These are phyloP conservation scores for Calliphora vicina DNA, from an alignment of 1,140 invertebrate genomes.

Conservation along the genomic window DNA sequence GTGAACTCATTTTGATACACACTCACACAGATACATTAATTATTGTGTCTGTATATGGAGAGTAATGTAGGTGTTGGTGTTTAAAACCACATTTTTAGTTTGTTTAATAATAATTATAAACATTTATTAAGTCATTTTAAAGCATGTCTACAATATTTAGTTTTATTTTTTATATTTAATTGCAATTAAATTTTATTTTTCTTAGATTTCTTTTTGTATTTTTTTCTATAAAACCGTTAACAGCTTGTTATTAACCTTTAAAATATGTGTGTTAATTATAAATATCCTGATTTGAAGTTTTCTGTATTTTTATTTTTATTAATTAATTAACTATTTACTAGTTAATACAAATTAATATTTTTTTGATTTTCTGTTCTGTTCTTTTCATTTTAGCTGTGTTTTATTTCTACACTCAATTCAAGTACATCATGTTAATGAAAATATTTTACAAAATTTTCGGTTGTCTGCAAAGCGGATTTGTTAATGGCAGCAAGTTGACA, in stretches of 20 bases:
- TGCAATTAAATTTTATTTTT: neutral
- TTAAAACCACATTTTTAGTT: neutral
- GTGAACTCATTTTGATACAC: neutral
- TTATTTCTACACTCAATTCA: neutral
- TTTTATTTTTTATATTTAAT: neutral
- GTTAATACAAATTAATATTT: neutral
- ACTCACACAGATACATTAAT: neutral
- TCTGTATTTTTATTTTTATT: neutral
- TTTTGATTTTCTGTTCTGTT: too few relatives aligned
- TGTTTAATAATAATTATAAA: neutral
- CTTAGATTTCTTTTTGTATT: neutral
- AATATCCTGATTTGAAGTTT: neutral
- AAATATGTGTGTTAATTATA: slow-evolving; percentile 11
- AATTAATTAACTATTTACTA: neutral
- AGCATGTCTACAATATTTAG: neutral
- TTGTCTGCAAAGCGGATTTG: neutral
- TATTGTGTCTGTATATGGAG: too few relatives aligned
- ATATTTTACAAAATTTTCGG: slow-evolving; percentile 5
- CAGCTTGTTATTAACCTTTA: slow-evolving; percentile 1
- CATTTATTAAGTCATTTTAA: neutral
- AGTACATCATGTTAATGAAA: slow-evolving; percentile 18
- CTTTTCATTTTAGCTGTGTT: neutral
- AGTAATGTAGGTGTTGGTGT: too few relatives aligned
- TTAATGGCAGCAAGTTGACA: neutral
- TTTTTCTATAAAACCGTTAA: neutral